phyloP scores from a whole-genome alignment of 2,797 vertebrate species.

The Tapera naevia region DNA sequence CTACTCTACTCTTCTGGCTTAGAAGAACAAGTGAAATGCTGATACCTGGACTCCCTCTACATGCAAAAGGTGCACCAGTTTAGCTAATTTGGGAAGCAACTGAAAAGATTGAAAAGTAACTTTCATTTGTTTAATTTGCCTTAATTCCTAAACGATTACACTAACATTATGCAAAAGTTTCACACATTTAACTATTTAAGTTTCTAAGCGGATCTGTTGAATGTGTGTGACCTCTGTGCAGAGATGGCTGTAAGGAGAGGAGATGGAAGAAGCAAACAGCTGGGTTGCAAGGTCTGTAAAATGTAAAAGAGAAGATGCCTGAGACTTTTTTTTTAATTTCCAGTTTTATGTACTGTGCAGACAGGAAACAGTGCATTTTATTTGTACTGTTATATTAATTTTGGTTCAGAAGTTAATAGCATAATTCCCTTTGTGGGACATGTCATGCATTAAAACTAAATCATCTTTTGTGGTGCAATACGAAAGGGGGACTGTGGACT shows the following conservation, averaged over 20 bases:
- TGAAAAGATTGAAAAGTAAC: not conserved
- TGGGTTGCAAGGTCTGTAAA: not conserved
- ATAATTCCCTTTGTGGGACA: conserved; percentile 15
- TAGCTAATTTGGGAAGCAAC: not conserved
- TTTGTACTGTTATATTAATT: conserved; percentile 53
- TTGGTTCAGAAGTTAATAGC: conserved; percentile 45
- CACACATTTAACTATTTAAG: not conserved
- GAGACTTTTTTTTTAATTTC: not conserved
- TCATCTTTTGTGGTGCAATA: not conserved
- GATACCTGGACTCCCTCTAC: not conserved
- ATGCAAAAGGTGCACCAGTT: not conserved
- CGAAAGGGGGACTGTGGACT: not conserved
- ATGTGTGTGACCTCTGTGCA: not conserved
- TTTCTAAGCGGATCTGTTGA: not conserved
- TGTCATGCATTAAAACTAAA: conserved; percentile 23
- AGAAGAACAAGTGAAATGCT: not conserved
- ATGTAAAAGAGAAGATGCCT: not conserved
- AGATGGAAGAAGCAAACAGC: not conserved
- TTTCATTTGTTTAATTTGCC: not conserved
- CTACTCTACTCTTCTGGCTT: not conserved
- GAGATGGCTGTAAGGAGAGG: not conserved
- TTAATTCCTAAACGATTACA: not conserved
- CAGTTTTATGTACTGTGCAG: not conserved
- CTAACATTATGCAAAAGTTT: not conserved
- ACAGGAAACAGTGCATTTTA: conserved; percentile 5